Evolutionary conservation across 2,888 invertebrate genomes (phyloP), one percentile per base, ranked within the genome.

Genomic region (Tryphoninae sp.): DNA sequence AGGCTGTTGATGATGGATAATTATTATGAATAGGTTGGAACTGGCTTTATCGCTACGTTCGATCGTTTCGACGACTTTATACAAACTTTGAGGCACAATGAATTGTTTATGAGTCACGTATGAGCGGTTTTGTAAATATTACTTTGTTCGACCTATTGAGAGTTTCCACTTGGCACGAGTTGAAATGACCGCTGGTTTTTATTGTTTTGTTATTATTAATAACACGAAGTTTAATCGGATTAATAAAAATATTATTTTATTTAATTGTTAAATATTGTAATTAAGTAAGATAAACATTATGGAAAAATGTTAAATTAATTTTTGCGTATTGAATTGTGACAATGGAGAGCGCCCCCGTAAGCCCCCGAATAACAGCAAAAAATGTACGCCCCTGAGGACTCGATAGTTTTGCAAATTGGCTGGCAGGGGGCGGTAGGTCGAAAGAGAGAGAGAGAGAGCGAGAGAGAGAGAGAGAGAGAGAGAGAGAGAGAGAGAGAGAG

Each of bases 391-490:
- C 86, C 87, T 87, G 88, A 53, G 51, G 13, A 64, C 76, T 83
- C 68, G 78, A 79, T 86, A 86, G 86, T 87, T 86, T 84, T 83
- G 79, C 76, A 40, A 78, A 71, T 71, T 73, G 77, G 79, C 84
- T 84, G 79, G 77, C 84, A 87, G 88, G 85, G 87, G 86, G 88
- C 86, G 79, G 84, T 84, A 81, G 84, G 84, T 86, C 86, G 88
- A 72, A 73, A 62, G 72, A 62, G 80, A 62, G 59, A 26, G 26
- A 26, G 19, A 19, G 19, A 19, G 88, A 72, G 76, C 58, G 72
- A 62, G 80, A 62, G 59, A 33, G 33, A 33, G 88, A 72, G 76
- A 62, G 72, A 62, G 80, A 62, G 65, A 7, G 33, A 62, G 72
- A 62, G 80, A 62, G 59, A 33, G 33, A 33, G 88, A 72, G 88